Evolutionary conservation across 2,797 vertebrate genomes (phyloP).

Genomic region (Craterocephalus amniculus): DNA sequence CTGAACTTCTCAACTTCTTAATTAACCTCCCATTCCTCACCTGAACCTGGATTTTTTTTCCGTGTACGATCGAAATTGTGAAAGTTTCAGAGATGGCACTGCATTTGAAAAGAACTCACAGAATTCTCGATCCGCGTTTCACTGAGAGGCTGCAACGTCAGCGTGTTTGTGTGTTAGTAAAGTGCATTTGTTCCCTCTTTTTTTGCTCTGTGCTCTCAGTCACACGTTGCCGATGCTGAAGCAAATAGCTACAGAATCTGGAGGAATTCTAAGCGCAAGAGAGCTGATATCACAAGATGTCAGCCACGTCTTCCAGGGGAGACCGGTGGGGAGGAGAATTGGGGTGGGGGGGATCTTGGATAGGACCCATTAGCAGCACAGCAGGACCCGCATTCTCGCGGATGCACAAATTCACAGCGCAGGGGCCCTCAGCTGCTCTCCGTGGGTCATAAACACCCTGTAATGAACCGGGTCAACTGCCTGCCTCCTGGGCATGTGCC

Average conservation of each 20-base stretch:
- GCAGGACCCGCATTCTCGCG: slow-evolving; percentile 77
- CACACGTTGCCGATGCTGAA: neutral
- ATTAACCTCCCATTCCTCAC: neutral
- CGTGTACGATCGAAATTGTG: neutral
- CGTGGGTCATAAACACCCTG: slow-evolving; percentile 74
- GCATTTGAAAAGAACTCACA: neutral
- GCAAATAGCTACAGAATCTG: slow-evolving; percentile 9
- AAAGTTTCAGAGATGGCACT: neutral
- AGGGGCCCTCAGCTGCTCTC: slow-evolving; percentile 70
- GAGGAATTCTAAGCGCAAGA: slow-evolving; percentile 42
- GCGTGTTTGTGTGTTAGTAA: too few species aligned
- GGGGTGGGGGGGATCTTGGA: slow-evolving; percentile 75
- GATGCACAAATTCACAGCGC: slow-evolving; percentile 71
- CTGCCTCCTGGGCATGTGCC: slow-evolving; percentile 58
- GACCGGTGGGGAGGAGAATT: slow-evolving; percentile 6
- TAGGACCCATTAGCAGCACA: slow-evolving; percentile 74
- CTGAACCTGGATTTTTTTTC: neutral
- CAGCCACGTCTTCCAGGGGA: slow-evolving; percentile 71
- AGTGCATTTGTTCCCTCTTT: too few species aligned
- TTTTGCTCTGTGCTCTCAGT: too few species aligned
- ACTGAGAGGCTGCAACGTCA: too few species aligned
- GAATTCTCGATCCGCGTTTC: neutral
- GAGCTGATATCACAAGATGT: slow-evolving; percentile 66
- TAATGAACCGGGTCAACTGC: slow-evolving; percentile 68
- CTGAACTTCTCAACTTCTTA: neutral